Evolutionary conservation across 2,113 vertebrate species (phyloP).

Genomic region (Oreotrochilus melanogaster): DNA sequence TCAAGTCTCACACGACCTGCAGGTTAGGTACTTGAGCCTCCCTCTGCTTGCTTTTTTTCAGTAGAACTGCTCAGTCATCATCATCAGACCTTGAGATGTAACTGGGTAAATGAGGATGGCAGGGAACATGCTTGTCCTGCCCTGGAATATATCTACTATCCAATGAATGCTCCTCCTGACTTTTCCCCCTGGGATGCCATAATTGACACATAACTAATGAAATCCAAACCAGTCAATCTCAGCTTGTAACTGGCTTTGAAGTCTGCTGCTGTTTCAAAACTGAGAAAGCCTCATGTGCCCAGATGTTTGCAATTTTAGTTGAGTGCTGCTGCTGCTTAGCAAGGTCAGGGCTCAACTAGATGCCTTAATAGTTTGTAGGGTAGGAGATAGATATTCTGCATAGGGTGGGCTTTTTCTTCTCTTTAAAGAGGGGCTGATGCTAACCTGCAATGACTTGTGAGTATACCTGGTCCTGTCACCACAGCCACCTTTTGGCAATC

Average conservation of each 20-base stretch:
- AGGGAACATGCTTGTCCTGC: background rate
- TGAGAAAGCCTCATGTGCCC: background rate
- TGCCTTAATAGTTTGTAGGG: background rate
- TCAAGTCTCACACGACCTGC: background rate
- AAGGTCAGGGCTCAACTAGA: background rate
- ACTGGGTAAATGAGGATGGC: background rate
- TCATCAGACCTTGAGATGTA: background rate
- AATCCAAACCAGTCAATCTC: background rate
- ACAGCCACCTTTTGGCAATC: background rate
- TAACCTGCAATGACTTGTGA: background rate
- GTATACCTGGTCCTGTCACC: background rate
- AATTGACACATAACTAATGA: background rate
- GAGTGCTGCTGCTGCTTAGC: background rate
- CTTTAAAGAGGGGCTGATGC: background rate
- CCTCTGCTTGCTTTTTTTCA: background rate
- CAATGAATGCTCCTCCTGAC: background rate
- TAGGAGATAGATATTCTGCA: background rate
- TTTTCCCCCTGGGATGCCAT: background rate
- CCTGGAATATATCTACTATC: background rate
- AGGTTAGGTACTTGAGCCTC: background rate
- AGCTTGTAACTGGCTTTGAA: background rate
- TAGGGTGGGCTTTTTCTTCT: accelerated
- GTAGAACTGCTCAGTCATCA: background rate
- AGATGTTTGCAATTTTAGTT: background rate
- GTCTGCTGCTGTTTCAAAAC: background rate